Conservation (phyloP, 2,888 invertebrate genomes). For the Tetragnatha montana region DNA sequence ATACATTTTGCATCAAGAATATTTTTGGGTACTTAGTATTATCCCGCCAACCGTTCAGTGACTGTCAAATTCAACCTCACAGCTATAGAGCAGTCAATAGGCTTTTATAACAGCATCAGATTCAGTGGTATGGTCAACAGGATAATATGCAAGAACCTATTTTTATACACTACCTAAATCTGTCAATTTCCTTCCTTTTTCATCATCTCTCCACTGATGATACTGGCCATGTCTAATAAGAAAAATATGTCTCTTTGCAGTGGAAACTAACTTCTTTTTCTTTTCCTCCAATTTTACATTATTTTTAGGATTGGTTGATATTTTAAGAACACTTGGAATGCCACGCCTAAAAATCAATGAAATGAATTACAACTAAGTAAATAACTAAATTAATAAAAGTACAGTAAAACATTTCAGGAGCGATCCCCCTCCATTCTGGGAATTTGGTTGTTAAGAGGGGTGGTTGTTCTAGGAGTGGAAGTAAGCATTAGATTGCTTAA, state of each 20-base stretch:
- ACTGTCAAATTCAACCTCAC: too few relatives aligned
- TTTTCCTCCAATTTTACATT: slow-evolving; percentile 28
- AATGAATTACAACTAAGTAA: neutral
- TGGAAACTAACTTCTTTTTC: slow-evolving; percentile 4
- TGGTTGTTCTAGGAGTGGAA: too few relatives aligned
- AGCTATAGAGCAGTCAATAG: too few relatives aligned
- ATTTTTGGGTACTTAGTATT: too few relatives aligned
- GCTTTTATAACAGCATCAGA: too few relatives aligned
- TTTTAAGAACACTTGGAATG: slow-evolving; percentile 24
- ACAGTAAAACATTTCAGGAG: too few relatives aligned
- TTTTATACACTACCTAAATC: slow-evolving; percentile 27
- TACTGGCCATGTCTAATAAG: slow-evolving; percentile 59
- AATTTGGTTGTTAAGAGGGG: too few relatives aligned
- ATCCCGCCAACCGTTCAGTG: too few relatives aligned
- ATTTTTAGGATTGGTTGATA: slow-evolving; percentile 14
- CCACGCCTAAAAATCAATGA: slow-evolving; percentile 7
- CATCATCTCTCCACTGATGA: slow-evolving; percentile 5
- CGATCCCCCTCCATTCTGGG: too few relatives aligned
- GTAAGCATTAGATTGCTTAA: too few relatives aligned
- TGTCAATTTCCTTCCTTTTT: slow-evolving; percentile 41
- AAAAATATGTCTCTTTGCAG: slow-evolving; percentile 49
- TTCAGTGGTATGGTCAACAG: too few relatives aligned
- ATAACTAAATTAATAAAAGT: neutral
- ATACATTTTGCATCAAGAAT: neutral
- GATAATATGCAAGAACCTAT: too few relatives aligned